These are phyloP conservation scores for Nebria salina DNA, from an alignment of 2,888 invertebrate genomes.

Conservation along the genomic window DNA sequence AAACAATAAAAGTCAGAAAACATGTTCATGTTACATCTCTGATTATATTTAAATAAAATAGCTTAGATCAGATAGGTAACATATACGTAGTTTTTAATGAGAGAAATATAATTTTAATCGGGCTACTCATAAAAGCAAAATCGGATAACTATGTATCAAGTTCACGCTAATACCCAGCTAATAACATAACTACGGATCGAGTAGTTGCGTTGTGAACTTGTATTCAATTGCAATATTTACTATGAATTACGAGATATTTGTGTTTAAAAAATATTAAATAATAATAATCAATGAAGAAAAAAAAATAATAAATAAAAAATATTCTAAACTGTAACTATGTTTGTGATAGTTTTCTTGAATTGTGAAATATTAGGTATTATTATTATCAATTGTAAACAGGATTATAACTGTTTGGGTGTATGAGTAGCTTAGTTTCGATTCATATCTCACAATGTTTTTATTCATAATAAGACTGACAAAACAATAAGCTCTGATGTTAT, in stretches of 20 bases:
- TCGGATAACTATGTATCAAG: neutral
- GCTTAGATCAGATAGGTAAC: neutral
- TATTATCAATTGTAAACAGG: constrained; percentile 34
- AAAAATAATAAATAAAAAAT: constrained; percentile 33
- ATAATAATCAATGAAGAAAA: constrained; percentile 33
- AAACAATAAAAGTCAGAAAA: neutral
- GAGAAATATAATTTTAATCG: constrained; percentile 7
- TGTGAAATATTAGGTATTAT: constrained; percentile 34
- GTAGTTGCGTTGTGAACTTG: constrained; percentile 25
- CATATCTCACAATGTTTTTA: constrained; percentile 47
- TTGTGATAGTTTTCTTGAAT: constrained; percentile 41
- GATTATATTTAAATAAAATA: neutral
- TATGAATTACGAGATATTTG: constrained; percentile 27
- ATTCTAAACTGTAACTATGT: constrained; percentile 45
- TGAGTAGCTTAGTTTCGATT: constrained; percentile 45
- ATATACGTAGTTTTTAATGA: neutral
- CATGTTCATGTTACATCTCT: constrained; percentile 9
- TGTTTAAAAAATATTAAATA: constrained; percentile 32
- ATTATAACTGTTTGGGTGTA: constrained; percentile 36
- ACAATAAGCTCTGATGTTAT: constrained; percentile 44
- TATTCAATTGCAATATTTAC: constrained; percentile 25
- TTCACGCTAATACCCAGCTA: neutral
- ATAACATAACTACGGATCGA: neutral
- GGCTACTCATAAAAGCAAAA: constrained; percentile 44
- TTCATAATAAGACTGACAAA: constrained; percentile 47